Evolutionary conservation across 2,888 invertebrate genomes (phyloP), one percentile per base, ranked within the genome.

Genomic region (Melanophora roralis): DNA sequence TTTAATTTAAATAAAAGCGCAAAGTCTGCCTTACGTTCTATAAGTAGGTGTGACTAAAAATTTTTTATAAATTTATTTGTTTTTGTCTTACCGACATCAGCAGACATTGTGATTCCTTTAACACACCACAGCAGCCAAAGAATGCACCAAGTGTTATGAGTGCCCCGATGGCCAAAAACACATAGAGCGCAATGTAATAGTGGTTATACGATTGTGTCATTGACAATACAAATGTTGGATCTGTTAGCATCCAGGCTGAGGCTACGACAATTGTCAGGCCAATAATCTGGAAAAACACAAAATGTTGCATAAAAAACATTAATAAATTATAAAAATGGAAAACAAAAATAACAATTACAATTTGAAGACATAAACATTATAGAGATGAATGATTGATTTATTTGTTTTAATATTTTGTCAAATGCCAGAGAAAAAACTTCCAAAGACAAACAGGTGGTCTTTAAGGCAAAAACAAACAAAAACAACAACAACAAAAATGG

Each of bases 111-210:
- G 94, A 95, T 89, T 95, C 94, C 84, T 93, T 93, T 80, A 94
- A 92, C 7, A 96, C 95, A 38, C 96, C 96, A 86, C 94, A 95
- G 86, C 96, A 96, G 69, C 96, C 97, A 53, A 96, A 91, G 89
- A 95, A 94, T 14, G 95, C 94, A 27, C 95, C 93, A 47, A 95
- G 88, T 77, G 95, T 92, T 89, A 96, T 93, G 62, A 95, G 90
- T 43, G 93, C 89, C 6, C 96, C 96, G 71, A 94, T 93, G 27
- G 92, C 92, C 78, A 96, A 91, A 78, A 96, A 91, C 67, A 96
- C 92, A 86, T 94, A 94, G 19, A 94, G 92, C 12, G 94, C 94
- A 53, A 93, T 93, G 86, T 93, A 92, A 77, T 88, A 88, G 49
- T 88, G 88, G 78, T 87, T 86, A 71, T 88, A 86, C 34, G 88